Evolutionary conservation across 1,140 invertebrate species (phyloP), one percentile per base, ranked within the genome.

Genomic region (Meloidogyne exigua): DNA sequence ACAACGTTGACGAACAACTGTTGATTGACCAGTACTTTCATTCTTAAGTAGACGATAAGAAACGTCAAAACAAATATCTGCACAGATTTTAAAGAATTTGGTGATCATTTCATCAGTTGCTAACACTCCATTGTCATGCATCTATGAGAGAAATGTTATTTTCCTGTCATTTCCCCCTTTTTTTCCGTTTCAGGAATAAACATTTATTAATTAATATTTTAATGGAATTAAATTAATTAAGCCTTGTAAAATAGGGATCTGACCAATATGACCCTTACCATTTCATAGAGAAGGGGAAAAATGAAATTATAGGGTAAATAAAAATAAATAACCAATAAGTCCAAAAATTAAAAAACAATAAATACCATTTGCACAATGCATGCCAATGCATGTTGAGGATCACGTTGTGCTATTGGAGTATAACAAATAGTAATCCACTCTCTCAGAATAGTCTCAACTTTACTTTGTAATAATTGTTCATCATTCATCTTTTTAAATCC

Each of bases 101-200:
- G 95, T 95, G 71, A 99, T 96, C 76, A 96, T 90, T 87, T 99
- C 96, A 84, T 99, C 97, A 0, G 94, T 96, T 88, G 98, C 97
- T 26, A 81, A 68, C 67, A 99, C 95, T 3, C 96, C 96, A 81
- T 96, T 94, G 75, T 93, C 91, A 84, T 96, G 96, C 94, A 99
- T 95, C 88, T 95, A 91, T 42, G 10, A 64, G n/a, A 18, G 42
- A 39, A 15, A 15, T 25, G 5, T 7, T 7, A 32, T 32, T 32
- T 32, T 3, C 7, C 7, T 32, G 28, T n/a, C 28, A 32, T 32
- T 7, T 32, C 28, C 7, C 28, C n/a, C n/a, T n/a, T n/a, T n/a
- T n/a, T n/a, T n/a, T n/a, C n/a, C n/a, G n/a, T n/a, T n/a, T n/a
- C n/a, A n/a, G n/a, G n/a, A n/a, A n/a, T n/a, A n/a, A n/a, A n/a